Conservation (phyloP, 1,140 invertebrate species). For the Drosophila navojoa region DNA sequence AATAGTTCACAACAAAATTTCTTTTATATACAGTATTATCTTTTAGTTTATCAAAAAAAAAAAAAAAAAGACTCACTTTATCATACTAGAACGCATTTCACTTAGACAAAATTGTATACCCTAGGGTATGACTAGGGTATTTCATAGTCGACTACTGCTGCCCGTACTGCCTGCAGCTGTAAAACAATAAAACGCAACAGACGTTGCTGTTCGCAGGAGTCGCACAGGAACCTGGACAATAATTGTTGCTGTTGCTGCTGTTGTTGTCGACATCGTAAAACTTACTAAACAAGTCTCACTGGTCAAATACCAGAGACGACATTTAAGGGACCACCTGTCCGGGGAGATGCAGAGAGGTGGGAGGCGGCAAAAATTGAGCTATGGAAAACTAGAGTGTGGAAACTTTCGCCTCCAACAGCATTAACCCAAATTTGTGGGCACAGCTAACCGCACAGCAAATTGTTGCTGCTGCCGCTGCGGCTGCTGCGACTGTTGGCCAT, state of each 20-base stretch:
- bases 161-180: conserved; percentile 22
- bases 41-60: too few relatives aligned
- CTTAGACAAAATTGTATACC: too few relatives aligned
- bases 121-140: conserved; percentile 13
- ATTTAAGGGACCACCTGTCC: conserved; percentile 62
- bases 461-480: conserved; percentile 33
- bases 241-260: conserved; percentile 48
- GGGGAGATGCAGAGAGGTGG: not conserved
- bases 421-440: conserved; percentile 67
- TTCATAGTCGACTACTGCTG: not conserved
- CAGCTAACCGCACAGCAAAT: conserved; percentile 57
- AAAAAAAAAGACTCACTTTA: too few relatives aligned
- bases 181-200: conserved; percentile 58
- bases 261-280: conserved; percentile 61
- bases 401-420: conserved; percentile 64
- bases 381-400: conserved; percentile 28
- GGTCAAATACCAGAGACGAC: conserved; percentile 50
- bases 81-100: too few relatives aligned
- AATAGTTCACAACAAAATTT: too few relatives aligned
- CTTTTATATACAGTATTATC: too few relatives aligned
- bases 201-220: conserved; percentile 16
- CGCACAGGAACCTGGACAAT: conserved; percentile 37
- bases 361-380: not conserved
- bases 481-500: not conserved
- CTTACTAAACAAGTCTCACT: conserved; percentile 62